Conservation (phyloP, 2,888 invertebrate species). For the Conistra vaccinii region DNA sequence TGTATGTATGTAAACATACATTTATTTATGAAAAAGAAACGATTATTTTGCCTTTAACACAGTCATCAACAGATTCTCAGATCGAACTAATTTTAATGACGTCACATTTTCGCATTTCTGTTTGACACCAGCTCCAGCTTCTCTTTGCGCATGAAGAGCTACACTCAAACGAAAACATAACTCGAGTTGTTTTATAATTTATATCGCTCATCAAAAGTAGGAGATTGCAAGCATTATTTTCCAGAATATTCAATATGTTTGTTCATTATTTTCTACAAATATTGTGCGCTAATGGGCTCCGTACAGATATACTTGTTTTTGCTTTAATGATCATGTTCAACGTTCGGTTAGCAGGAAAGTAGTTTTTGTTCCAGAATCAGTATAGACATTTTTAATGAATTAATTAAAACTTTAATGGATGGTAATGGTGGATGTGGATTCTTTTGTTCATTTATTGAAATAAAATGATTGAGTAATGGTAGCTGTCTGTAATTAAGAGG, state of each 20-base stretch:
- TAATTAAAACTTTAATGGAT: conserved; percentile 13
- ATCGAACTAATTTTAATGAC: conserved; percentile 29
- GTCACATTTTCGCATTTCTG: conserved; percentile 1
- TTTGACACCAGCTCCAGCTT: neutral
- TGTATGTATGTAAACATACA: too few relatives aligned
- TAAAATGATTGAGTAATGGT: neutral
- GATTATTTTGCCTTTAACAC: neutral
- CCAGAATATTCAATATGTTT: conserved; percentile 38
- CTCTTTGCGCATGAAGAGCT: conserved; percentile 9
- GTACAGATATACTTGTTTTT: conserved; percentile 15
- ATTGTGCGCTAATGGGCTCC: conserved; percentile 48
- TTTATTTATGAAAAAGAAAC: neutral
- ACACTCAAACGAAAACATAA: neutral
- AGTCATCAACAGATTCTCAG: neutral
- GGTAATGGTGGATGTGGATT: neutral
- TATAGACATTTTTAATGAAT: neutral
- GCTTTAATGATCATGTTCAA: conserved; percentile 38
- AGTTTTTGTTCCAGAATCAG: conserved; percentile 28
- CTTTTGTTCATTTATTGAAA: neutral
- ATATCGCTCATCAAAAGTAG: conserved; percentile 22
- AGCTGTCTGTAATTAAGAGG: neutral
- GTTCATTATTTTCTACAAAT: conserved; percentile 51
- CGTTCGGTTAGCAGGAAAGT: conserved; percentile 24
- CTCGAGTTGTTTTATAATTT: conserved; percentile 22
- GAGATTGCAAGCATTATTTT: conserved; percentile 24